A percentile compares a stretch with the other conserved stretches of the same genome.
Evolutionary conservation across 2,888 invertebrate species (phyloP).

Genomic region (Leptura quadrifasciata): DNA sequence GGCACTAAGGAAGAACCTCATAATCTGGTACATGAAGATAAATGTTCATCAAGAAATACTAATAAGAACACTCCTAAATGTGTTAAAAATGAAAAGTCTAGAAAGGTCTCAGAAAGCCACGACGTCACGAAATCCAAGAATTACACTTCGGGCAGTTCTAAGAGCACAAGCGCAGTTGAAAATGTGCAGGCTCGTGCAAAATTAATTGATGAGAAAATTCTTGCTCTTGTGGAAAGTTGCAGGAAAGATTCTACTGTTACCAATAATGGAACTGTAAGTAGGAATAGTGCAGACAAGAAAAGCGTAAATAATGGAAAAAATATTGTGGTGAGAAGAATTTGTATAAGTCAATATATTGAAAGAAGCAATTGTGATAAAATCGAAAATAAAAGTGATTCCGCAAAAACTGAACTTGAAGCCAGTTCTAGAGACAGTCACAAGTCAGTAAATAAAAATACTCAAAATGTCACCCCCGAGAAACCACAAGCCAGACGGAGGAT

Average conservation of each 20-base stretch:
- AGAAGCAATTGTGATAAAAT: neutral
- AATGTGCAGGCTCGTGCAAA: neutral
- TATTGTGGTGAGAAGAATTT: neutral
- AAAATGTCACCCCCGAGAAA: conserved; percentile 18
- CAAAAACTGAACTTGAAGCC: neutral
- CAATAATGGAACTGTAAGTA: neutral
- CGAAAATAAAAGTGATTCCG: neutral
- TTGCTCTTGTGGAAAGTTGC: neutral
- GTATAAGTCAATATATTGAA: too few relatives aligned
- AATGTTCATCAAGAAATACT: neutral
- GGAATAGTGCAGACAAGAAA: neutral
- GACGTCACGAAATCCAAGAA: neutral
- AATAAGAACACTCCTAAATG: neutral
- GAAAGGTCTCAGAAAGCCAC: neutral
- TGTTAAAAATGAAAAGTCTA: neutral
- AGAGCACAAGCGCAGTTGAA: neutral
- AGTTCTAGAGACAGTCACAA: neutral
- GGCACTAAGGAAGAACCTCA: neutral
- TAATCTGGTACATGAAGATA: neutral
- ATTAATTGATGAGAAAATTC: neutral
- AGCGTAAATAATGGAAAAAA: neutral
- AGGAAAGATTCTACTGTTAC: neutral
- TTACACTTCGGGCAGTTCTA: neutral
- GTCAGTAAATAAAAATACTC: neutral
- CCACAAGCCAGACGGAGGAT: conserved; percentile 42